Base-by-base conservation (phyloP, 23 tunicate species). In the Pegea sp. region DNA sequence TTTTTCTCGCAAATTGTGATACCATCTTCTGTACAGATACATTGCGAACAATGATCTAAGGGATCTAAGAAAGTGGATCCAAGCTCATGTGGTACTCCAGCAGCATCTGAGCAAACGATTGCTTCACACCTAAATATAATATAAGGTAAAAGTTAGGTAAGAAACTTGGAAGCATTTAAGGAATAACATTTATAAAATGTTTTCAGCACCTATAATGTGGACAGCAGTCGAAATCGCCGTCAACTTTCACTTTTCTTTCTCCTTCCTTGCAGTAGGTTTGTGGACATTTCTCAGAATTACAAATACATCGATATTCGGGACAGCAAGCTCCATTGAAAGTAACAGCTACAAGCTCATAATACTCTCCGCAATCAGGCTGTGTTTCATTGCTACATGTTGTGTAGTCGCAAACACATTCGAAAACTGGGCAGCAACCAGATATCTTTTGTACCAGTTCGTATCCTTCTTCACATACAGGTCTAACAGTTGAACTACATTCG, bases 351-450 rank as follows among this genome's bases (percentile, higher is more conserved):
- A 65, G 42, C 49, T 77, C 72, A 53, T 70, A 54, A 32, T 89
- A 62, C 33, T 56, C 53, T 11, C 57, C 69, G 34, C 98, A 89
- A 3, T 24, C 62, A 11, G 98, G 98, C 52, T 61, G 33, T 2
- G 33, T 22, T 2, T 22, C 44, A 42, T 65, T 54, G 22, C 23
- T 26, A 44, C 98, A 89, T 1, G 49, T 29, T 4, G 30, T 56
- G 28, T 57, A 24, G 33, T 89, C 75, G 29, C 98, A 89, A 7
- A 84, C 95, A 38, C 98, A 89, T 46, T 78, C 81, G 29, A 56
- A 67, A 0, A 43, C 53, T 38, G 80, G 92, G 50, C 98, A 89
- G 52, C 98, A 89, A 33, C 74, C 98, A 1, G 86, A 76, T 23
- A 77, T 52, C 43, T 76, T 77, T 34, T 77, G 75, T 4, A 89